A percentile compares a stretch with the other conserved stretches of the same genome.
These are phyloP conservation scores for Smithornis capensis DNA, from an alignment of 2,113 vertebrate species.

Conservation along the genomic window DNA sequence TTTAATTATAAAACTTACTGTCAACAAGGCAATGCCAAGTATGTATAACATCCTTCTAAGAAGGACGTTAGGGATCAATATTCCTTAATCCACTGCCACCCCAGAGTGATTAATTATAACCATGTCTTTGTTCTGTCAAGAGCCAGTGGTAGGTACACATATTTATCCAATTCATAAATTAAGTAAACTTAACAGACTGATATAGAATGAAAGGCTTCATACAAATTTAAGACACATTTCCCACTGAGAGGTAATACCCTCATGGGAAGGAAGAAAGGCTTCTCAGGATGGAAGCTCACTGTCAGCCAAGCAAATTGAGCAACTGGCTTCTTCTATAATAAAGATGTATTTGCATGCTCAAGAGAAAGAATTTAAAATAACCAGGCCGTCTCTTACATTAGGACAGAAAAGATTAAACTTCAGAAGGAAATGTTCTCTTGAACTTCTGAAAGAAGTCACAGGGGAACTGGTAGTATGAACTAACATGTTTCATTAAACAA, in stretches of 20 bases:
- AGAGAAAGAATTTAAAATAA: neutral
- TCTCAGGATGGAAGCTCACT: neutral
- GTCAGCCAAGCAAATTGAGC: neutral
- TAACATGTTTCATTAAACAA: neutral
- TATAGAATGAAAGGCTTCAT: neutral
- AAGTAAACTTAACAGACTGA: neutral
- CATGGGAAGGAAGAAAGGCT: neutral
- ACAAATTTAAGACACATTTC: neutral
- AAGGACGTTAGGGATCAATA: neutral
- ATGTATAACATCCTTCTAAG: neutral
- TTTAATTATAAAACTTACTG: slow-evolving; percentile 1
- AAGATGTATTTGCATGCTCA: neutral
- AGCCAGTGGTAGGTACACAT: slow-evolving; percentile 9
- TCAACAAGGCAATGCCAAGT: neutral
- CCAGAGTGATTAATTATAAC: slow-evolving; percentile 12
- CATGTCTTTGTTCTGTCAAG: neutral
- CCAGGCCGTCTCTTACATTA: neutral
- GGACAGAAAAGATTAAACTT: neutral
- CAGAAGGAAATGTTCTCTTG: neutral
- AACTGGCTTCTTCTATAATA: neutral
- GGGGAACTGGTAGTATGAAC: neutral
- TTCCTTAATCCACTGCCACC: slow-evolving; percentile 27
- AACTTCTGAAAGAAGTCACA: neutral
- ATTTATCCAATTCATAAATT: slow-evolving; percentile 17
- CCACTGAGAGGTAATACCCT: neutral